A percentile compares a stretch with the other conserved stretches of the same genome.
These are phyloP conservation scores for Cetoscarus ocellatus DNA, from an alignment of 2,797 vertebrate genomes.

Conservation along the genomic window DNA sequence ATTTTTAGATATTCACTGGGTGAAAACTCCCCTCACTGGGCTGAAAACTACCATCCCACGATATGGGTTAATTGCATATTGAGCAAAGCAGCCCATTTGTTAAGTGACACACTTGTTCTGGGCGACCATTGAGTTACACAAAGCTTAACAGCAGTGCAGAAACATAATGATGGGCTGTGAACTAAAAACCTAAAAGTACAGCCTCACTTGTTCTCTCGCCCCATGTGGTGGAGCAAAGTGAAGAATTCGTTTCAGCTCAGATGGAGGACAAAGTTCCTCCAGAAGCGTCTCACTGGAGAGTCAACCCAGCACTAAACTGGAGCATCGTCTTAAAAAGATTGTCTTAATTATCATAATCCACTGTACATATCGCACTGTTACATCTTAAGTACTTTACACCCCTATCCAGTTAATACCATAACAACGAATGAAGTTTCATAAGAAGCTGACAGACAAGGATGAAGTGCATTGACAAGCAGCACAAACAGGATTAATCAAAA, in stretches of 20 bases:
- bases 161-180: conserved; percentile 47
- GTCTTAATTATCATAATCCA: too few species aligned
- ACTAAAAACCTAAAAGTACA: conserved; percentile 16
- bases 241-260: neutral
- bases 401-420: too few species aligned
- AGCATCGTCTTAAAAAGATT: too few species aligned
- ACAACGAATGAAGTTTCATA: too few species aligned
- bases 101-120: conserved; percentile 75
- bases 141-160: conserved; percentile 33
- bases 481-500: too few species aligned
- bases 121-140: conserved; percentile 67
- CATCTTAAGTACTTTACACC: too few species aligned
- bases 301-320: too few species aligned
- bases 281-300: neutral
- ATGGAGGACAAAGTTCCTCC: neutral
- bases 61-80: conserved; percentile 84
- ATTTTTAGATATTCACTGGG: conserved; percentile 83
- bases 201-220: conserved; percentile 22
- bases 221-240: neutral
- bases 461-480: too few species aligned
- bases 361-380: too few species aligned
- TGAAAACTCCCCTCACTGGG: conserved; percentile 74
- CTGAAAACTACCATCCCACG: conserved; percentile 72
- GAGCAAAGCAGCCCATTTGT: conserved; percentile 78
- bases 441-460: too few species aligned